Conservation (phyloP, 2,888 invertebrate species). For the Bellardia bayeri region DNA sequence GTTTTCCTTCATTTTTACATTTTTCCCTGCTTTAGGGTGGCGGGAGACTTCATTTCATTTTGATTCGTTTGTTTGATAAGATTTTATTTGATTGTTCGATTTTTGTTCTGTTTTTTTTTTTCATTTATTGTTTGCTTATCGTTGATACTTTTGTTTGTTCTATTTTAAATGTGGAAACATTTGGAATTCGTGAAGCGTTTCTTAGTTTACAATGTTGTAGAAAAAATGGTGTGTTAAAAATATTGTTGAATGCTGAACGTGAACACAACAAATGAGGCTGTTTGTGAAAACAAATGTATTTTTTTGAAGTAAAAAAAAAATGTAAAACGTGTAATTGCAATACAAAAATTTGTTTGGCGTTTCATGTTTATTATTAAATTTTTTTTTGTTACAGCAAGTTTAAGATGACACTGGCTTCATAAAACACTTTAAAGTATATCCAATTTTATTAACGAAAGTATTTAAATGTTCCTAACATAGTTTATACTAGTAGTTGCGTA, state of each 20-base stretch:
- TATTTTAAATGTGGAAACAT: constrained; percentile 18
- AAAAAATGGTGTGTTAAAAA: constrained; percentile 28
- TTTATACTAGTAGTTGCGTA: too few species aligned
- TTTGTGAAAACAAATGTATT: constrained; percentile 3
- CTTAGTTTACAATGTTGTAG: not conserved
- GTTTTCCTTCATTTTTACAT: constrained; percentile 21
- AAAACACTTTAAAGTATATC: too few species aligned
- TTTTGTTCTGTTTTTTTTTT: not conserved
- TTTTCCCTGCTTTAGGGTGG: constrained; percentile 2
- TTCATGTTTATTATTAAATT: not conserved
- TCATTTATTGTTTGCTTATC: constrained; percentile 22
- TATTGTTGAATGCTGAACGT: constrained; percentile 12
- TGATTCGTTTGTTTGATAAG: constrained; percentile 59
- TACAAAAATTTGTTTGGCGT: constrained; percentile 1
- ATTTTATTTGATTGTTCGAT: constrained; percentile 57
- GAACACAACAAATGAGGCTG: not conserved
- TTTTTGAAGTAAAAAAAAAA: not conserved
- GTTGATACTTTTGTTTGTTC: constrained; percentile 53
- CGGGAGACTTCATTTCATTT: constrained; percentile 40
- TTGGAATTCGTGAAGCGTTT: constrained; percentile 56
- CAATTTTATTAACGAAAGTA: too few species aligned
- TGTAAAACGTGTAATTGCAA: not conserved
- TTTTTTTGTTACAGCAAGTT: too few species aligned
- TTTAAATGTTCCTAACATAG: too few species aligned
- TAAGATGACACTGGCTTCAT: too few species aligned